Percentiles rank a stretch among this genome's conserved stretches.
Evolutionary conservation across 2,113 vertebrate genomes (phyloP).

Genomic region (Anser cygnoides): DNA sequence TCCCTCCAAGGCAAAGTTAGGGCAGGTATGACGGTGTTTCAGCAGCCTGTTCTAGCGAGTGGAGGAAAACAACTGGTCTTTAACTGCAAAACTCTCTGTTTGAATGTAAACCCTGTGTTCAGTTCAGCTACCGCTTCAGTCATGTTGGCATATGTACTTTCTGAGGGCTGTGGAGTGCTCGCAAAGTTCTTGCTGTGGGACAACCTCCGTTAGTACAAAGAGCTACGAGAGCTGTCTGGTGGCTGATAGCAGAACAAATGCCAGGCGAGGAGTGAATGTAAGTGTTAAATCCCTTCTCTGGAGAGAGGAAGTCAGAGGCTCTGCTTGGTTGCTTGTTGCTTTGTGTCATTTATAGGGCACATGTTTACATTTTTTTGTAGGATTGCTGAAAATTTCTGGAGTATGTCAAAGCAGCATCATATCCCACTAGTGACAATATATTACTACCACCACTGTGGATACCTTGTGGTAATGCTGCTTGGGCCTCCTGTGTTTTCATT

Average conservation of each 20-base stretch:
- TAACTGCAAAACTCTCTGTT: not conserved
- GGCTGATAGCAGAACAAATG: not conserved
- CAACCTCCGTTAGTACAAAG: not conserved
- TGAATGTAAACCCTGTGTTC: not conserved
- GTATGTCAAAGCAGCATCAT: not conserved
- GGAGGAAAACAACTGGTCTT: not conserved
- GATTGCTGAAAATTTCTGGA: not conserved
- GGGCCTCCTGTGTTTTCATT: not conserved
- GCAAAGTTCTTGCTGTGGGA: not conserved
- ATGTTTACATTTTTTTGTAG: not conserved
- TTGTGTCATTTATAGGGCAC: not conserved
- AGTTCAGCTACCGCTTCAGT: not conserved
- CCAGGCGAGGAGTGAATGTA: not conserved
- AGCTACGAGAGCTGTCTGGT: not conserved
- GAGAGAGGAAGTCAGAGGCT: not conserved
- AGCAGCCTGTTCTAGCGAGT: not conserved
- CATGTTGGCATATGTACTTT: not conserved
- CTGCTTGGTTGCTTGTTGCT: not conserved
- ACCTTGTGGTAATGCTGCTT: not conserved
- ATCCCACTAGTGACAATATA: not conserved
- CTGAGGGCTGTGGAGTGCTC: not conserved
- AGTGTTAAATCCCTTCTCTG: not conserved
- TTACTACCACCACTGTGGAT: accelerated
- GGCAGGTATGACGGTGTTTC: not conserved
- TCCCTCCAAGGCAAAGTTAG: not conserved